Percentiles rank a stretch among this genome's conserved stretches.
phyloP scores from a whole-genome alignment of 1,140 invertebrate genomes.

The Leptinotarsa texana region DNA sequence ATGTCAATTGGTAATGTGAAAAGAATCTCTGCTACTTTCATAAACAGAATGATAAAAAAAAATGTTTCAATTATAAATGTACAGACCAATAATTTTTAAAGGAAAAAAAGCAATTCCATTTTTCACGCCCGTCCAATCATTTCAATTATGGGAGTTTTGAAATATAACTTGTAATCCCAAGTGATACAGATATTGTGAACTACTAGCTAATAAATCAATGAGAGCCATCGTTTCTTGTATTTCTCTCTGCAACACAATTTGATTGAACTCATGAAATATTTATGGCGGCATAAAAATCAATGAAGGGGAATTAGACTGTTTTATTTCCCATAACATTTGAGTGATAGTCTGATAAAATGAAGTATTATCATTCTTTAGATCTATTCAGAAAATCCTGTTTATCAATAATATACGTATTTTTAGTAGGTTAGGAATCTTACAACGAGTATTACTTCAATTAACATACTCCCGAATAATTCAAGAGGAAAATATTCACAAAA shows the following conservation, averaged over 20 bases:
- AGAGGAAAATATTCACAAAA: too few species aligned
- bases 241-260: background rate
- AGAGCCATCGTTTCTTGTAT: background rate
- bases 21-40: too few species aligned
- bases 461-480: too few species aligned
- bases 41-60: too few species aligned
- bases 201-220: constrained; percentile 6
- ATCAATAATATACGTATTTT: too few species aligned
- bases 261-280: constrained; percentile 8
- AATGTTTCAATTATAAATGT: too few species aligned
- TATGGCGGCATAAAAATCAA: background rate
- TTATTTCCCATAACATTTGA: background rate
- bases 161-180: constrained; percentile 5
- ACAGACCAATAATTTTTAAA: background rate
- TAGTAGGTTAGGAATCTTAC: too few species aligned
- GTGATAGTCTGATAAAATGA: background rate
- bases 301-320: constrained; percentile 1
- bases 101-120: background rate
- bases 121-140: constrained; percentile 4
- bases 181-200: background rate
- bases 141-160: background rate
- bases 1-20: too few species aligned
- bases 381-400: too few species aligned
- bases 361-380: too few species aligned
- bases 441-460: too few species aligned